phyloP scores from a whole-genome alignment of 1,140 invertebrate species.

The Lepidostoma basale region DNA sequence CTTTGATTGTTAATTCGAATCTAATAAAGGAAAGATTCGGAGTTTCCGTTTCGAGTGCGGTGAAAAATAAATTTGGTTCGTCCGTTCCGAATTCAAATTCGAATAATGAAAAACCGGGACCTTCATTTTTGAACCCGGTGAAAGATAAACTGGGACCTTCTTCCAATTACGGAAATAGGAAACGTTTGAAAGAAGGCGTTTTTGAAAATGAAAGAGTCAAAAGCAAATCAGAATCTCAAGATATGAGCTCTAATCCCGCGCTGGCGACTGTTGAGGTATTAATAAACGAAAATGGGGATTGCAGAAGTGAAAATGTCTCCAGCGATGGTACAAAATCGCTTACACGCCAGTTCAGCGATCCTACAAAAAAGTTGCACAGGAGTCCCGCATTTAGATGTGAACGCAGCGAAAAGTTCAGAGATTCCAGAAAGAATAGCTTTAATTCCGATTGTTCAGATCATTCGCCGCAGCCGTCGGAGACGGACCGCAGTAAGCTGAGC shows the following conservation, averaged over 20 bases:
- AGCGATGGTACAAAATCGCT: conserved; percentile 39
- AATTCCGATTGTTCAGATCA: conserved; percentile 56
- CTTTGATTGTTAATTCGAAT: too few relatives aligned
- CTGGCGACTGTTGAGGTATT: background rate
- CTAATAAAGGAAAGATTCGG: too few relatives aligned
- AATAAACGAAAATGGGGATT: conserved; percentile 46
- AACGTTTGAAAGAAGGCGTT: conserved; percentile 41
- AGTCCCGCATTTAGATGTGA: conserved; percentile 68
- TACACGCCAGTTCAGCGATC: conserved; percentile 64
- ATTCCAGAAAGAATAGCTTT: conserved; percentile 54
- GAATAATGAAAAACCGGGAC: too few relatives aligned
- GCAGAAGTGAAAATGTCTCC: conserved; percentile 4
- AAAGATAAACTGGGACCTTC: conserved; percentile 40
- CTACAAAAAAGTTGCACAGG: conserved; percentile 64
- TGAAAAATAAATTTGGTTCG: too few relatives aligned
- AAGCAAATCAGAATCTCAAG: conserved; percentile 38
- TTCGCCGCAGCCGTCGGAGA: conserved; percentile 52
- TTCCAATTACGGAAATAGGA: conserved; percentile 40
- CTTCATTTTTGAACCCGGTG: too few relatives aligned
- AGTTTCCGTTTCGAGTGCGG: too few relatives aligned
- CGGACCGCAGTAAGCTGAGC: conserved; percentile 50
- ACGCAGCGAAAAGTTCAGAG: conserved; percentile 56
- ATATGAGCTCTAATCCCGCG: background rate
- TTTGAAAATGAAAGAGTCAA: background rate
- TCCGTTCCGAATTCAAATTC: too few relatives aligned